Evolutionary conservation across 2,888 invertebrate species (phyloP), one percentile per base, ranked within the genome.

Genomic region (Julus scanicus): DNA sequence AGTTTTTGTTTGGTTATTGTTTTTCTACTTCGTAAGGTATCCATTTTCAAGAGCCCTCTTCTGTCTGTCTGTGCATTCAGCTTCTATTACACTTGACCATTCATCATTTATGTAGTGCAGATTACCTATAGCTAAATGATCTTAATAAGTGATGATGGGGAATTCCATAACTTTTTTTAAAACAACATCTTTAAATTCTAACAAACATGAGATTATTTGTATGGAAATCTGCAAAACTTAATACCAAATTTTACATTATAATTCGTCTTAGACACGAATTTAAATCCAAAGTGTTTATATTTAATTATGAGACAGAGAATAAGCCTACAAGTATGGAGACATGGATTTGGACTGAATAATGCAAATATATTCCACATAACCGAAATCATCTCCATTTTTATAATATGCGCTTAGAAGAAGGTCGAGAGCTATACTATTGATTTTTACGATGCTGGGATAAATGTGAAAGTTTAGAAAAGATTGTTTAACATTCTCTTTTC

Each of bases 401-500:
- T 80, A 80, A 80, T 37, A 37, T 80, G 11, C 37, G 37, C 37
- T 11, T 37, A 53, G 80, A 11, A 80, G 37, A 80, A 20, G 80
- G 80, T 80, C 37, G 80, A 80, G 80, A 80, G 71, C 29, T 37
- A n/a, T n/a, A 37, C 37, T 80, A 80, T 80, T 80, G 80, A 80
- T 80, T 80, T 80, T 53, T 37, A 5, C 80, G 80, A 80, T 80
- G 80, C 37, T 80, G 80, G 37, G 80, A 80, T 80, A 80, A 80
- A 80, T 80, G 80, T 37, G 80, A 80, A 80, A 80, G 80, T 80
- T 80, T 80, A 80, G 80, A 37, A 37, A 80, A 80, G 37, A 80
- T 80, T 80, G 80, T 80, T 80, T 80, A 80, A 80, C 80, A 80
- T 80, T 80, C 80, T 80, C 80, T 80, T 80, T 80, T 80, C 80